Base-by-base conservation (phyloP, 1,140 invertebrate genomes). In the Panagrolaimus sp. region DNA sequence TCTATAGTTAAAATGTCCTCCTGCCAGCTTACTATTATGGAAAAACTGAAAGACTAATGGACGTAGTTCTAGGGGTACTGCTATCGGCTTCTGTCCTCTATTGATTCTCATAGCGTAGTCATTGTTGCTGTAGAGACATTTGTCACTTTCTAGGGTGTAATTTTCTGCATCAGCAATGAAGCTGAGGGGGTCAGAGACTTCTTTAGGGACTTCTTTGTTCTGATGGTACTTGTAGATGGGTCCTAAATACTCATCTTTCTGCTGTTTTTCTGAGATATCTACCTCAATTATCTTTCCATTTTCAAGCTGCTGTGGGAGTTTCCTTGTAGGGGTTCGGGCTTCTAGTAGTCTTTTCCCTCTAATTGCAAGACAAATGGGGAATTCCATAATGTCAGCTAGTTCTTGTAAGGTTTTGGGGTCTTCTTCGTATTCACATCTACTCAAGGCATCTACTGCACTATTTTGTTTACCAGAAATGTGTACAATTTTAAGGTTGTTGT, bases 21-120 rank as follows among this genome's bases (percentile, higher is more conserved):
- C 66, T 0, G n/a, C 66, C 2, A 68, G n/a, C 9, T 16, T 16
- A 9, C 38, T 70, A 5, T 8, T 42, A 31, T 69, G 67, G n/a
- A 69, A 69, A 0, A 47, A 69, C 16, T 69, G 65, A 69, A 69
- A 69, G 5, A 70, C 48, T 13, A 70, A 27, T 3, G 27, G 42
- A 1, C 66, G 7, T 14, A 68, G 42, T 25, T n/a, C 25, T n/a
- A 9, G n/a, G 16, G n/a, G 42, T 23, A 48, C 20, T 14, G 20
- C 20, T 4, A 48, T 14, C 47, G 47, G 47, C 31, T 38, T 38
- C 31, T 38, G 31, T 38, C 31, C 31, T 7, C 31, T 38, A 7
- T 38, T 38, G 31, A 38, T 2, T 38, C 31, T 38, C 31, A 38
- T 38, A 4, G 31, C 31, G 7, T 38, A 38, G 2, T 38, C 2